Base-by-base conservation (phyloP, 2,113 vertebrate species). In the Bombycilla garrulus region DNA sequence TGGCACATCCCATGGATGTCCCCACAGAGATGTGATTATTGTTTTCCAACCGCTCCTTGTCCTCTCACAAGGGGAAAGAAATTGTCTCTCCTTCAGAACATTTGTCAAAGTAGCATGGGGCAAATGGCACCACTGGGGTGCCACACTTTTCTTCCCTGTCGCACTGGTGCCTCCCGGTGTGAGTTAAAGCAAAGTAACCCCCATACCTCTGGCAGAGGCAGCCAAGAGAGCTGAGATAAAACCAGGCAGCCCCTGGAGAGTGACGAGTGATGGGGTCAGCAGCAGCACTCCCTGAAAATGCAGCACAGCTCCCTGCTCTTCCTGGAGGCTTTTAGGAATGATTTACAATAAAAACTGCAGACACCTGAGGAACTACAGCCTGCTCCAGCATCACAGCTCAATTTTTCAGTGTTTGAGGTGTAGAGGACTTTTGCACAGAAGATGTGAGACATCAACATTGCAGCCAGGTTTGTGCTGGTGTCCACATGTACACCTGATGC, bases 211-310 rank as follows among this genome's bases (percentile, higher is more conserved):
- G 33, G 16, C 6, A 9, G 50, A 61, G 36, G 38, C 28, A 73
- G 58, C 19, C 77, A 70, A 25, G 25, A 93, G 60, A 83, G 42
- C 62, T 28, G n/a, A 86, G 25, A 47, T 23, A 66, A 73, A 66
- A 28, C 6, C 42, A 85, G 29, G 47, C 1, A 88, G 35, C 18
- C 22, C 33, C 8, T 88, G 12, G 38, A 38, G 38, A 72, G 45
- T 0, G 0, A 42, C 81, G 56, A 40, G 31, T 0, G 2, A 40
- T 21, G 23, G 25, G 24, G 14, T 56, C 69, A 50, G 51, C 57
- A 90, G 78, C 65, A 85, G n/a, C 38, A 47, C 8, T 26, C 65
- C 10, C 61, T 3, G 5, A 79, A 92, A 83, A 26, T 17, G 28
- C 80, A 83, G 25, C 25, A 17, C 45, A 36, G 12, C 36, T 51